A percentile compares a stretch with the other conserved stretches of the same genome.
phyloP scores from a whole-genome alignment of 2,888 invertebrate genomes.

The Dysmachus trigonus region DNA sequence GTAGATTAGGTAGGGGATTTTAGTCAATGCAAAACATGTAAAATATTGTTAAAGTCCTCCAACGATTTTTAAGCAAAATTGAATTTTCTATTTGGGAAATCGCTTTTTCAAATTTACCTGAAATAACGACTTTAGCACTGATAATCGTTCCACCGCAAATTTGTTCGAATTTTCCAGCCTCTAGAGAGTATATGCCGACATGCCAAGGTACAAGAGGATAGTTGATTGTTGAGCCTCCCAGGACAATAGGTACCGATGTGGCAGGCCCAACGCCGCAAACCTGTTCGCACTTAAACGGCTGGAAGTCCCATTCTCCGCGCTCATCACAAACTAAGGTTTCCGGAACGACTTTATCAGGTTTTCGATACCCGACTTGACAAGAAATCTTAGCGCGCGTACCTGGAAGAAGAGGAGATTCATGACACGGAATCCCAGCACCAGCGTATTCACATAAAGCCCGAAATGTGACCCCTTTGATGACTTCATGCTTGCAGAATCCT shows the following conservation, averaged over 20 bases:
- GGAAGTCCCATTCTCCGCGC: constrained; percentile 54
- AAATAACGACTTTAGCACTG: constrained; percentile 53
- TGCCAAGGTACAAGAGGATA: constrained; percentile 56
- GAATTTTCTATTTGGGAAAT: too few relatives aligned
- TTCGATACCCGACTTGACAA: constrained; percentile 45
- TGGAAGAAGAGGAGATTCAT: constrained; percentile 35
- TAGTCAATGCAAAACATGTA: too few relatives aligned
- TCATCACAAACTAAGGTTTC: constrained; percentile 50
- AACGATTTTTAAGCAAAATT: too few relatives aligned
- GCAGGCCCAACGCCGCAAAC: constrained; percentile 53
- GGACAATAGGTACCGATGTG: neutral
- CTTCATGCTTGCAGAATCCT: constrained; percentile 2
- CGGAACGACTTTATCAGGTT: constrained; percentile 5
- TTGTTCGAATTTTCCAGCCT: constrained; percentile 39
- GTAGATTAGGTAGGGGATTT: too few relatives aligned
- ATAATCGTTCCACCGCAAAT: constrained; percentile 56
- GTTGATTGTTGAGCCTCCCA: constrained; percentile 35
- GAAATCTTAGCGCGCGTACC: constrained; percentile 49
- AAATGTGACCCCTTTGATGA: neutral
- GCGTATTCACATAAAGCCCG: constrained; percentile 45
- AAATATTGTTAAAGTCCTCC: too few relatives aligned
- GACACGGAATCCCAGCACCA: constrained; percentile 45
- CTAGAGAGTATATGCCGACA: constrained; percentile 53
- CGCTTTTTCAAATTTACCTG: neutral
- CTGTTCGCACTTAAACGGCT: constrained; percentile 53